A percentile compares a stretch with the other conserved stretches of the same genome.
Conservation (phyloP, 2,113 vertebrate genomes). For the Heterotis niloticus region DNA sequence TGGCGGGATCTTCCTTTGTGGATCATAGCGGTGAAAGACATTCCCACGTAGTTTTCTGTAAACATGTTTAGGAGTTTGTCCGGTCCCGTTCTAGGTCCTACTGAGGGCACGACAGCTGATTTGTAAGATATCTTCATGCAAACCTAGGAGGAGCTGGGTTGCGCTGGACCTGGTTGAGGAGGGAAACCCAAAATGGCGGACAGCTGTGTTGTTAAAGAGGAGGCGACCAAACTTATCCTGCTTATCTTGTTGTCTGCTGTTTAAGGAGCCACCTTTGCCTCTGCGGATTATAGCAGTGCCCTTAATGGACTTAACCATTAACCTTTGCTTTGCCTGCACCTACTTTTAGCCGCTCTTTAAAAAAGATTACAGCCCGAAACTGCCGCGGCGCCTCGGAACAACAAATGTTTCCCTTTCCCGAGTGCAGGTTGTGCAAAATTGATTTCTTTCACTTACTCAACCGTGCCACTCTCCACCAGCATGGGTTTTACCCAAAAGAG, state of each 20-base stretch:
- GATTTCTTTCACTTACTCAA: background rate
- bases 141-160: too few relatives aligned
- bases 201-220: background rate
- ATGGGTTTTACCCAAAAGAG: background rate
- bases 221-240: slow-evolving; percentile 24
- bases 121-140: background rate
- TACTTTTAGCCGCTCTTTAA: slow-evolving; percentile 25
- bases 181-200: too few relatives aligned
- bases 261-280: slow-evolving; percentile 42
- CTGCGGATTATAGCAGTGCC: slow-evolving; percentile 37
- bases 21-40: too few relatives aligned
- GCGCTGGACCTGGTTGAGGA: too few relatives aligned
- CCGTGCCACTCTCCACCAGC: background rate
- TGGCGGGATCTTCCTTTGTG: too few relatives aligned
- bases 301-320: slow-evolving; percentile 46
- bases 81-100: background rate
- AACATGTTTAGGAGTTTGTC: background rate
- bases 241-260: slow-evolving; percentile 42
- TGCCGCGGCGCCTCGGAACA: background rate
- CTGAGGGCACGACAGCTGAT: background rate
- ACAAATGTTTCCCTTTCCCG: background rate
- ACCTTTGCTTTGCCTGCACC: slow-evolving; percentile 24
- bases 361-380: slow-evolving; percentile 28
- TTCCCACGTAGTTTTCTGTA: too few relatives aligned
- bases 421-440: background rate